phyloP scores from a whole-genome alignment of 2,888 invertebrate species.

The Clivina fossor region DNA sequence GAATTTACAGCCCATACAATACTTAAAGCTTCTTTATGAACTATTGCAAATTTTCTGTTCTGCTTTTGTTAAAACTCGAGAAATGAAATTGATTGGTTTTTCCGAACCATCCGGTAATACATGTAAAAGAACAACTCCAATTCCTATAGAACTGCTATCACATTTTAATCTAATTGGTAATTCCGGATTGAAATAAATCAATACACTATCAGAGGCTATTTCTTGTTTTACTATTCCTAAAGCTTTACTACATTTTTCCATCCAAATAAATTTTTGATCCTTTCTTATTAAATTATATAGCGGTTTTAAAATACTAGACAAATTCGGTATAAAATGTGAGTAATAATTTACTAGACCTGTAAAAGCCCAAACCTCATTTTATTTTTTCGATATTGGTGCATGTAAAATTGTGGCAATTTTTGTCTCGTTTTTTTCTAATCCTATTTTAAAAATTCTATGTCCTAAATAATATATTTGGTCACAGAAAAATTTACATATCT shows the following conservation, averaged over 20 bases:
- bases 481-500: conserved; percentile 45
- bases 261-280: conserved; percentile 21
- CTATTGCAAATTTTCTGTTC: conserved; percentile 44
- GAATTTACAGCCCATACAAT: conserved; percentile 46
- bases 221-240: conserved; percentile 15
- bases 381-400: background rate
- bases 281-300: conserved; percentile 24
- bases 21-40: conserved; percentile 45
- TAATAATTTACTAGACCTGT: conserved; percentile 8
- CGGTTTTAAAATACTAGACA: conserved; percentile 7
- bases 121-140: conserved; percentile 43
- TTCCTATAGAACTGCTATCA: conserved; percentile 41
- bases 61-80: conserved; percentile 39
- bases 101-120: conserved; percentile 41
- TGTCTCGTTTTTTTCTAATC: conserved; percentile 26
- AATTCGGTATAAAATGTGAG: conserved; percentile 1
- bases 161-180: conserved; percentile 40
- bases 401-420: conserved; percentile 25
- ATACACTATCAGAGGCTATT: conserved; percentile 25
- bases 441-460: conserved; percentile 38
- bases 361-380: conserved; percentile 10
- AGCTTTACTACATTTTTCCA: conserved; percentile 9
- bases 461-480: conserved; percentile 43
- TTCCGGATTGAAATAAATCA: conserved; percentile 34
- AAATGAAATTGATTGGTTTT: conserved; percentile 44